These are phyloP conservation scores for Muscina levida DNA, from an alignment of 2,888 invertebrate species.

Conservation along the genomic window DNA sequence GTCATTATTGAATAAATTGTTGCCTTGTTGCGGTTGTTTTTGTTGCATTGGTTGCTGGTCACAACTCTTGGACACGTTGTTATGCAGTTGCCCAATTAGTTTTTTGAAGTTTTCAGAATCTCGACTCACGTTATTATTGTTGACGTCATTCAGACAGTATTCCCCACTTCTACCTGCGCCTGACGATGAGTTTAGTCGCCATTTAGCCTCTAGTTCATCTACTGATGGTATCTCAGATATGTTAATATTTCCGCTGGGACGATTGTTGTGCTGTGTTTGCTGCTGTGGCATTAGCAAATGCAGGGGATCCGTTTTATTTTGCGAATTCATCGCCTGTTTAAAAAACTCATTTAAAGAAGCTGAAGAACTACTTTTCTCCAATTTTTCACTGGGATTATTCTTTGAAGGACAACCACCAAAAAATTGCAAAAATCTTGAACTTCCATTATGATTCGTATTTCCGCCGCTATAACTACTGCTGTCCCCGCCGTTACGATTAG, in stretches of 20 bases:
- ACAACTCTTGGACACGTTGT: conserved; percentile 40
- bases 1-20: conserved; percentile 70
- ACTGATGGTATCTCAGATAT: conserved; percentile 75
- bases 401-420: conserved; percentile 55
- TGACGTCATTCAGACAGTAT: conserved; percentile 50
- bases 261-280: conserved; percentile 18
- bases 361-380: conserved; percentile 70
- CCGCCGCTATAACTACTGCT: background rate
- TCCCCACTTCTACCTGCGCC: conserved; percentile 39
- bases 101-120: conserved; percentile 76
- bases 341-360: conserved; percentile 77
- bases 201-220: conserved; percentile 77
- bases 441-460: conserved; percentile 54
- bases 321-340: conserved; percentile 72
- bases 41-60: conserved; percentile 48
- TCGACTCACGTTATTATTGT: conserved; percentile 64
- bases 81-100: conserved; percentile 72
- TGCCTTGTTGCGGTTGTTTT: conserved; percentile 41
- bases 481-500: conserved; percentile 38
- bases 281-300: conserved; percentile 40
- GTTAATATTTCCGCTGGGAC: conserved; percentile 44
- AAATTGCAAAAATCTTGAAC: conserved; percentile 68
- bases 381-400: conserved; percentile 51
- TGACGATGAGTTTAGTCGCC: conserved; percentile 73
- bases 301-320: conserved; percentile 37